Conservation (phyloP, 2,888 invertebrate species). For the Noctua comes region DNA sequence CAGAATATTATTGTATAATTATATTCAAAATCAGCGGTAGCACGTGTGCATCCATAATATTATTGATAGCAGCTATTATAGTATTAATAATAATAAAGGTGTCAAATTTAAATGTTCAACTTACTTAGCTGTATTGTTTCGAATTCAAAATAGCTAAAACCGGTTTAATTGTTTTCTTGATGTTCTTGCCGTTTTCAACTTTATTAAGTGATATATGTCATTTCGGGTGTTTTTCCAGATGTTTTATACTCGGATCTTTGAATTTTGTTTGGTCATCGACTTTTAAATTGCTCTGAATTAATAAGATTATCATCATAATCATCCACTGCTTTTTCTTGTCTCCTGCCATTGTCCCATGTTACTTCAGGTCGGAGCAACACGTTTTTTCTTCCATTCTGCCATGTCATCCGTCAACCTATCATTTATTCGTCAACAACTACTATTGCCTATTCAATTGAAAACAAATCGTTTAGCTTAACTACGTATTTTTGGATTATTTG, state of each 20-base stretch:
- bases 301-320: background rate
- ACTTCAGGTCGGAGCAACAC: background rate
- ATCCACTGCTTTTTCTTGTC: background rate
- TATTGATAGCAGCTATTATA: background rate
- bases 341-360: background rate
- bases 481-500: no score
- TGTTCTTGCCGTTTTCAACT: background rate
- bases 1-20: background rate
- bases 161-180: background rate
- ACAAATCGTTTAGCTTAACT: no score
- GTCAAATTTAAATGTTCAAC: background rate
- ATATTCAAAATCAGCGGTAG: background rate
- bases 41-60: background rate
- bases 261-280: background rate
- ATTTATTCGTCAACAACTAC: no score
- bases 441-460: no score
- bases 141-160: background rate
- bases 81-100: background rate
- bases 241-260: background rate
- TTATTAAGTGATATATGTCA: background rate
- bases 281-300: background rate
- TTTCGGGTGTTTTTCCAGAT: background rate
- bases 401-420: no score
- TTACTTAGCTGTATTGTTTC: background rate
- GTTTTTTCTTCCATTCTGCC: background rate